These are phyloP conservation scores for Hetaerina titia DNA, from an alignment of 2,888 invertebrate species.

Conservation along the genomic window DNA sequence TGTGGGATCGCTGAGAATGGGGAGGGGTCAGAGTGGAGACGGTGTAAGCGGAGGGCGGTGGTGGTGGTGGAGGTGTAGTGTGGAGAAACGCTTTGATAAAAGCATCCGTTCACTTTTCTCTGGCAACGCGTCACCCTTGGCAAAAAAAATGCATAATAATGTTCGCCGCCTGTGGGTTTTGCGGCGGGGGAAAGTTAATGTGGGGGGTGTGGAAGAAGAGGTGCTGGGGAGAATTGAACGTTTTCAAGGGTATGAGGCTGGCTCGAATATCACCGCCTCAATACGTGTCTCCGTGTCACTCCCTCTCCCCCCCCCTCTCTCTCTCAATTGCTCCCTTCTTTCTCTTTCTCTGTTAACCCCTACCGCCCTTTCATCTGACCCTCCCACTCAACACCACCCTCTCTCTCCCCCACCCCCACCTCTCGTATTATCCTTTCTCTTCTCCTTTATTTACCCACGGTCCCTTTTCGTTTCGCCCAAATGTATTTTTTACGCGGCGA, in stretches of 20 bases:
- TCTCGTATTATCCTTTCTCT: not conserved
- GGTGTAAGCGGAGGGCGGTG: not conserved
- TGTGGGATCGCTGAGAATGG: not conserved
- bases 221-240: not conserved
- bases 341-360: not conserved
- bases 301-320: not conserved
- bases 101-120: not conserved
- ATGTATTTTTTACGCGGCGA: not conserved
- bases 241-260: not conserved
- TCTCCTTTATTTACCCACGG: constrained; percentile 3
- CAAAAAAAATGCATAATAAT: not conserved
- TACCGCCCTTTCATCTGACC: not conserved
- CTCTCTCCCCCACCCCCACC: not conserved
- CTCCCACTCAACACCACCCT: not conserved
- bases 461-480: not conserved
- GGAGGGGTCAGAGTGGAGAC: not conserved
- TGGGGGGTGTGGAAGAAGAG: not conserved
- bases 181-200: not conserved
- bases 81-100: not conserved
- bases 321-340: not conserved
- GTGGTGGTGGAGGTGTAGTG: not conserved
- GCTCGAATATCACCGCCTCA: not conserved
- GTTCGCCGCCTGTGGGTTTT: too few species aligned
- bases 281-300: not conserved
- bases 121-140: not conserved